phyloP scores from a whole-genome alignment of 2,113 vertebrate genomes.

The Australoheros scitulus region DNA sequence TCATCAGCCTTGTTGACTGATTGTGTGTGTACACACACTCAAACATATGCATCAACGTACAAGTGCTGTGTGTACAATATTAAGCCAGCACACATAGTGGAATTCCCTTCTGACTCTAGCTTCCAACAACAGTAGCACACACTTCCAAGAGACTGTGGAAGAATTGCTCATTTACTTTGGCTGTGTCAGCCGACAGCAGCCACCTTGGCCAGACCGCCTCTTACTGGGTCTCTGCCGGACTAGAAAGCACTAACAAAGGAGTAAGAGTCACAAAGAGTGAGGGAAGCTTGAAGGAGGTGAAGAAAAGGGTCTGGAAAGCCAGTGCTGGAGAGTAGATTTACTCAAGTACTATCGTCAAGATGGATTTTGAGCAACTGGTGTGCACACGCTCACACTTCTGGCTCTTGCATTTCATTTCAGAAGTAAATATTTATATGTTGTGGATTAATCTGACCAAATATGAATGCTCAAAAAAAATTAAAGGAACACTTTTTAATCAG shows the following conservation, averaged over 20 bases:
- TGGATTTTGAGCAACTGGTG: background rate
- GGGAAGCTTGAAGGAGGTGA: background rate
- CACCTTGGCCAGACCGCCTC: conserved; percentile 46
- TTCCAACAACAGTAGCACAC: conserved; percentile 39
- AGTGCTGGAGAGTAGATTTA: background rate
- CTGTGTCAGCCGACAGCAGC: conserved; percentile 52
- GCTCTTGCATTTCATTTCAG: background rate
- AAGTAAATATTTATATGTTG: background rate
- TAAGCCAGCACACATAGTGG: conserved; percentile 18
- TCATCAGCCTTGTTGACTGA: conserved; percentile 42
- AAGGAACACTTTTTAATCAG: no score
- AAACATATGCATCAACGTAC: conserved; percentile 3
- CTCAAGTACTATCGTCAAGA: background rate
- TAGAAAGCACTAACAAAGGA: conserved; percentile 19
- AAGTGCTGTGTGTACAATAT: background rate
- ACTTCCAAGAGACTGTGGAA: conserved; percentile 55
- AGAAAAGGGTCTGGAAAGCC: background rate
- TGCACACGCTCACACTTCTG: background rate
- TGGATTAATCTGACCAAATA: background rate
- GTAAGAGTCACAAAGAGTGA: background rate
- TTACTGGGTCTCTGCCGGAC: conserved; percentile 53
- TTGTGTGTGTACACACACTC: background rate
- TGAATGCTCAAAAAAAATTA: no score
- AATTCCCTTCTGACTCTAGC: conserved; percentile 48
- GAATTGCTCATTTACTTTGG: conserved; percentile 66